phyloP scores from a whole-genome alignment of 2,113 vertebrate genomes.

The Typhlomys cinereus region DNA sequence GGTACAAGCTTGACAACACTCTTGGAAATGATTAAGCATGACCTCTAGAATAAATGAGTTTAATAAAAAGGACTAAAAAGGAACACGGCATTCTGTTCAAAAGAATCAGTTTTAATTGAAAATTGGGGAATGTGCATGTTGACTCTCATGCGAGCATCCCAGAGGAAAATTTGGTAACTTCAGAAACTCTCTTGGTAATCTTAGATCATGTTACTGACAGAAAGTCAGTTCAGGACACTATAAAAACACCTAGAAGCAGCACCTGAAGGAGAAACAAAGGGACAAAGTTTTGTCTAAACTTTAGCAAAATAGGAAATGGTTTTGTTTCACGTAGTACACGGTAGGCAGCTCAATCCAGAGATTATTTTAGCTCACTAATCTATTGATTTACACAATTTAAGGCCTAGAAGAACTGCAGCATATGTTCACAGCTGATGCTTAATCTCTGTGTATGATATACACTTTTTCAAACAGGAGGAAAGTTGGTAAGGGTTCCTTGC shows the following conservation, averaged over 20 bases:
- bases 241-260: not conserved
- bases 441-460: not conserved
- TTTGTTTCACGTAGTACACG: slow-evolving; percentile 30
- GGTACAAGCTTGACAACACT: slow-evolving; percentile 79
- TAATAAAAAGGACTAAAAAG: slow-evolving; percentile 68
- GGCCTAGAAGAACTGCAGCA: not conserved
- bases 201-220: not conserved
- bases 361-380: not conserved
- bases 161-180: slow-evolving; percentile 42
- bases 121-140: slow-evolving; percentile 20
- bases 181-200: not conserved
- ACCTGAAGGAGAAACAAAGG: not conserved
- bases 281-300: slow-evolving; percentile 3
- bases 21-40: slow-evolving; percentile 79
- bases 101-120: slow-evolving; percentile 59
- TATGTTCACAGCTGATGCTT: not conserved
- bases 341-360: slow-evolving; percentile 36
- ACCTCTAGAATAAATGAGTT: slow-evolving; percentile 70
- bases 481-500: not conserved
- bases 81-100: slow-evolving; percentile 39
- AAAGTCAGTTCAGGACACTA: not conserved
- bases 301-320: slow-evolving; percentile 2
- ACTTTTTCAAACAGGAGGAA: slow-evolving; percentile 27
- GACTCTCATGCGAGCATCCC: accelerated
- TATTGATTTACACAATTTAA: not conserved